These are phyloP conservation scores for Melinaea menophilus DNA, from an alignment of 2,888 invertebrate species.

Conservation along the genomic window DNA sequence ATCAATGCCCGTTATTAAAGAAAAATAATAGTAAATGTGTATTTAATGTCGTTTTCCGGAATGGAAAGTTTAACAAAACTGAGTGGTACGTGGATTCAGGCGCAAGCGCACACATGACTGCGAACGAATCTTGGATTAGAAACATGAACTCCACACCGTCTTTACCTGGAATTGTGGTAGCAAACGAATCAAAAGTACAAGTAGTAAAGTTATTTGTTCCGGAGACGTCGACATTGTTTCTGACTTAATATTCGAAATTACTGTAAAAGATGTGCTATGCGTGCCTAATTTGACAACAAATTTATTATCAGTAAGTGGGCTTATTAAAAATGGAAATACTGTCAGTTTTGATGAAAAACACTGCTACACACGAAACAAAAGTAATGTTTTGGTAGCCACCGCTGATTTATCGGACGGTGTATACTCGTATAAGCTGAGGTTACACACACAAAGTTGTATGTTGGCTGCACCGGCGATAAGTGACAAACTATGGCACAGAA, in stretches of 20 bases:
- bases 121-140: conserved; percentile 12
- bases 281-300: too few relatives aligned
- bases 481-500: too few relatives aligned
- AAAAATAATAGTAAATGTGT: too few relatives aligned
- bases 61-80: conserved; percentile 6
- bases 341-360: not conserved
- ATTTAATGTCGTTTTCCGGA: too few relatives aligned
- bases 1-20: too few relatives aligned
- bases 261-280: not conserved
- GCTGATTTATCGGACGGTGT: not conserved
- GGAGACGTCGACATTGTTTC: not conserved
- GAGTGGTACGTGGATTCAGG: conserved; percentile 22
- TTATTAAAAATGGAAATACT: too few relatives aligned
- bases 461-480: too few relatives aligned
- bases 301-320: too few relatives aligned
- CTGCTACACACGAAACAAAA: not conserved
- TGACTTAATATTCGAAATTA: not conserved
- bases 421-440: not conserved
- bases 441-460: too few relatives aligned
- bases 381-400: not conserved
- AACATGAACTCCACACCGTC: not conserved
- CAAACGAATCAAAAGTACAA: conserved; percentile 6
- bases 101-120: conserved; percentile 29
- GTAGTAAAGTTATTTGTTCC: not conserved
- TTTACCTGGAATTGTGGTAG: conserved; percentile 13